Evolutionary conservation across 2,797 vertebrate genomes (phyloP), one percentile per base, ranked within the genome.

Genomic region (Aeoliscus strigatus): DNA sequence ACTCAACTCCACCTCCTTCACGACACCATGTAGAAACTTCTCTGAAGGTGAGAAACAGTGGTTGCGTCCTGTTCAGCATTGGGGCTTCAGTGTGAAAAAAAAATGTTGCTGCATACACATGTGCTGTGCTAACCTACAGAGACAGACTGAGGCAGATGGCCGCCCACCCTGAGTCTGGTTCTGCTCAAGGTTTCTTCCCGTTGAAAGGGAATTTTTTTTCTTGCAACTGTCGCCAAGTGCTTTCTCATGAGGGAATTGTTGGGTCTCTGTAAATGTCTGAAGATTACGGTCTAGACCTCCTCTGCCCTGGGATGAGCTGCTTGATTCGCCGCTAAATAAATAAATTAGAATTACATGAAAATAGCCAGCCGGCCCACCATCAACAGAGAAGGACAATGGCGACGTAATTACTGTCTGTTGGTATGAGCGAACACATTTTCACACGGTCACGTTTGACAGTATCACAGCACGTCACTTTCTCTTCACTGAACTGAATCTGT

Each of bases 1-100:
- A 88, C 90, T 91, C 90, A 88, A 88, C 87, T 90, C 32, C 56
- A 27, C 34, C 40, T 51, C 44, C 12, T 21, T 41, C 60, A 3
- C 18, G 18, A 6, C 87, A 68, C 78, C 80, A 84, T 82, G 80
- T 82, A 80, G 69, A 81, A 74, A 55, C 58, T 77, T 33, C 41
- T 66, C 55, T 17, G 34, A 10, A 38, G 39, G 36, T 39, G 10
- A 48, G 13, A 38, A 34, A n/a, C 30, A 29, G 57, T 45, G 26
- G 51, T 40, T 23, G 42, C 43, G 38, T 55, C 44, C 35, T 26
- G 41, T 44, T 61, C 48, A 11, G 27, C 0, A 29, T 14, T 14
- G 49, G 15, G 34, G 48, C 45, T n/a, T n/a, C n/a, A n/a, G n/a
- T n/a, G n/a, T n/a, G n/a, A n/a, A n/a, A n/a, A n/a, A n/a, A n/a